Evolutionary conservation across 2,888 invertebrate genomes (phyloP).

Genomic region (Rhagonycha fulva): DNA sequence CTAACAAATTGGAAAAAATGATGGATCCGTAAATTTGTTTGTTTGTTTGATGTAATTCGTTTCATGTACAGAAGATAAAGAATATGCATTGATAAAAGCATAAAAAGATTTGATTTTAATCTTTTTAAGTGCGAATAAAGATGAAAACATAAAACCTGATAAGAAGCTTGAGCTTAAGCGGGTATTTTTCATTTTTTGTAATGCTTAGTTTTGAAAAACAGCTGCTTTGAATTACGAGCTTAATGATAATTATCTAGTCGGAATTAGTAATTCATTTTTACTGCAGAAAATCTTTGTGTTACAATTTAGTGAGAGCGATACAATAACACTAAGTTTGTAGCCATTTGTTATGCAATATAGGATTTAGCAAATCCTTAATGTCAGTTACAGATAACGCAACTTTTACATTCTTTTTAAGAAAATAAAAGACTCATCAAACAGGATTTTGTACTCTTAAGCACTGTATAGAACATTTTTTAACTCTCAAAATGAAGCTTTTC

Average conservation of each 20-base stretch:
- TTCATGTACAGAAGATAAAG: not conserved
- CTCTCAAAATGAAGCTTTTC: not conserved
- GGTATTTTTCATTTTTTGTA: conserved; percentile 2
- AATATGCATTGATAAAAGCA: not conserved
- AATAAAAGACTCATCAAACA: not conserved
- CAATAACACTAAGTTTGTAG: not conserved
- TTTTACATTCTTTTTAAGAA: not conserved
- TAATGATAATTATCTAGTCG: not conserved
- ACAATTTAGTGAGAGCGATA: not conserved
- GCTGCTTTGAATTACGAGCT: not conserved
- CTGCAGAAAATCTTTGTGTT: not conserved
- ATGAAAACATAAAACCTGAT: conserved; percentile 7
- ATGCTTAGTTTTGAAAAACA: not conserved
- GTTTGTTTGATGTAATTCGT: not conserved
- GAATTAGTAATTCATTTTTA: not conserved
- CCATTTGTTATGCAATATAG: not conserved
- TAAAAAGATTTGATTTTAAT: conserved; percentile 5
- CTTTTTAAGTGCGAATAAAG: conserved; percentile 1
- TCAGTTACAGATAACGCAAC: not conserved
- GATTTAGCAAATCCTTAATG: not conserved
- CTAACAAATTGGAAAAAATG: not conserved
- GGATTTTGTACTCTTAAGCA: conserved; percentile 7
- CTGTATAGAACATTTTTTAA: conserved; percentile 30
- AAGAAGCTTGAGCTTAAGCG: conserved; percentile 8
- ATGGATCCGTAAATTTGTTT: not conserved